phyloP scores from a whole-genome alignment of 2,888 invertebrate genomes.

The Eilema sororculum region DNA sequence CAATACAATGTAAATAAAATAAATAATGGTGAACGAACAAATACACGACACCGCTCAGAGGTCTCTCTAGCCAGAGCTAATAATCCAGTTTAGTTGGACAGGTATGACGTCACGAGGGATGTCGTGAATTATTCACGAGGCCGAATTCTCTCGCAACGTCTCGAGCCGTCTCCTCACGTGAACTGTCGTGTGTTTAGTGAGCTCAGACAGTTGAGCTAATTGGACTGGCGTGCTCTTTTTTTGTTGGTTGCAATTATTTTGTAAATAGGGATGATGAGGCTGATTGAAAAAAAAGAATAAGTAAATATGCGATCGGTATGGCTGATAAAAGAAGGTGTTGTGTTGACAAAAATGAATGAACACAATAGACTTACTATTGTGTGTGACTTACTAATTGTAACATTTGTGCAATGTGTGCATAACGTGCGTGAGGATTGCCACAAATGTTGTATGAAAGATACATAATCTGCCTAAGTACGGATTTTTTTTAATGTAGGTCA shows the following conservation, averaged over 20 bases:
- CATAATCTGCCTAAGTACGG: too few relatives aligned
- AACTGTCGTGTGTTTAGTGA: conserved; percentile 39
- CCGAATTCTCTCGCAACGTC: conserved; percentile 28
- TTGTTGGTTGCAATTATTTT: conserved; percentile 20
- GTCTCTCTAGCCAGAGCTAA: conserved; percentile 33
- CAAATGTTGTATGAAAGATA: too few relatives aligned
- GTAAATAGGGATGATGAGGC: background rate
- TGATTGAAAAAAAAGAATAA: background rate
- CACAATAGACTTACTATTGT: too few relatives aligned
- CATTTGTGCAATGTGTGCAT: too few relatives aligned
- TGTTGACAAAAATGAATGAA: too few relatives aligned
- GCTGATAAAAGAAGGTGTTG: too few relatives aligned
- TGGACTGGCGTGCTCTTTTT: conserved; percentile 34
- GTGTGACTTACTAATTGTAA: too few relatives aligned
- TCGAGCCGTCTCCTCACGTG: conserved; percentile 27
- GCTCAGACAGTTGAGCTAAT: conserved; percentile 43
- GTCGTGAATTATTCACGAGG: conserved; percentile 48
- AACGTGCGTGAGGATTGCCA: too few relatives aligned
- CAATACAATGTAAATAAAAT: background rate
- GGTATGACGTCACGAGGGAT: conserved; percentile 39
- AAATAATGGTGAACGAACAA: background rate
- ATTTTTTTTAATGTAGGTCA: too few relatives aligned
- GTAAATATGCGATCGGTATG: background rate
- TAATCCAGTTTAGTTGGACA: conserved; percentile 47
- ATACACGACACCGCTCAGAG: conserved; percentile 19